A percentile compares a stretch with the other conserved stretches of the same genome.
Evolutionary conservation across 1,140 invertebrate species (phyloP).

Genomic region (Lepidurus couesii): DNA sequence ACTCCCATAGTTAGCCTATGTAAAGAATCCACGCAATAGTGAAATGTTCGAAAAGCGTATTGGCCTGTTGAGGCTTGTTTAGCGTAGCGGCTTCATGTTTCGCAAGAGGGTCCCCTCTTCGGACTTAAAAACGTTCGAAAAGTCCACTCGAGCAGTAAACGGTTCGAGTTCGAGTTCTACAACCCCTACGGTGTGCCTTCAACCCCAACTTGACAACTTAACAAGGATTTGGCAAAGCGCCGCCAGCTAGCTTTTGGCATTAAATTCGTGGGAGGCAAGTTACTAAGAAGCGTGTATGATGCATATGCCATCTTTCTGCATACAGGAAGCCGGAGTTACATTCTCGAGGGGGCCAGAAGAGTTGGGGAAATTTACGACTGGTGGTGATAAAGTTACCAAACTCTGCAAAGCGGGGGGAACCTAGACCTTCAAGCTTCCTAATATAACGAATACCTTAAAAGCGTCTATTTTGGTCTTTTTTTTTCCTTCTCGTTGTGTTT

Average conservation of each 20-base stretch:
- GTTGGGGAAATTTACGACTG: neutral
- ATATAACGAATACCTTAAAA: neutral
- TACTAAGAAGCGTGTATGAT: slow-evolving; percentile 3
- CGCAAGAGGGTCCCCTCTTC: neutral
- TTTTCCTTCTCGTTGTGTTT: neutral
- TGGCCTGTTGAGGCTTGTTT: neutral
- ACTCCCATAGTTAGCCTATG: too few species aligned
- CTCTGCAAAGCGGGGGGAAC: neutral
- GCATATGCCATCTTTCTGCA: neutral
- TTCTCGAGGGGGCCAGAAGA: neutral
- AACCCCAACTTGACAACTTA: neutral
- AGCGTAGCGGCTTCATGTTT: neutral
- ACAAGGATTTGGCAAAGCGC: neutral
- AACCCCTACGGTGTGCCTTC: neutral
- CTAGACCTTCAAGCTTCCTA: slow-evolving; percentile 17
- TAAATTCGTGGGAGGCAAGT: neutral
- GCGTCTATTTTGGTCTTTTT: neutral
- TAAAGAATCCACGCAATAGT: neutral
- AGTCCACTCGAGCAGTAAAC: neutral
- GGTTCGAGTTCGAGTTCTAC: neutral
- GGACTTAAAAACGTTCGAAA: neutral
- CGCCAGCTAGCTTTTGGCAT: neutral
- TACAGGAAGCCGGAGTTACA: neutral
- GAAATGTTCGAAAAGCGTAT: neutral
- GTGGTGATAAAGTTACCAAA: neutral